Percentiles rank a stretch among this genome's conserved stretches.
Evolutionary conservation across 1,140 invertebrate genomes (phyloP).

Genomic region (Micrasema minimum): DNA sequence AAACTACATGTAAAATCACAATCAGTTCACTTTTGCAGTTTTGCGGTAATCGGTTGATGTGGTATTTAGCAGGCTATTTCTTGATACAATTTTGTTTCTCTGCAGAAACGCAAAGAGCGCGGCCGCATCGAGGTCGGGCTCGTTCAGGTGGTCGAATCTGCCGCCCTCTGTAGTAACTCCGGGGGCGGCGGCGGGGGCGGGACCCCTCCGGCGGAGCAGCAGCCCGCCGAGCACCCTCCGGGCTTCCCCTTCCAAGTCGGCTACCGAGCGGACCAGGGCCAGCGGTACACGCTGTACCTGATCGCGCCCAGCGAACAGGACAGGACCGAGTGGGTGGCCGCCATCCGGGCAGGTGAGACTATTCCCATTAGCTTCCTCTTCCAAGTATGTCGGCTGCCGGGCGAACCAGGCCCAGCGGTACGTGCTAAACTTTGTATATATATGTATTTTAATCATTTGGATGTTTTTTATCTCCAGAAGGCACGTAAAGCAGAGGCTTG

Average conservation of each 20-base stretch:
- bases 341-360: constrained; percentile 76
- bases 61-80: too few species aligned
- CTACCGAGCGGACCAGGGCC: constrained; percentile 73
- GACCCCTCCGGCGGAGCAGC: constrained; percentile 55
- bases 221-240: constrained; percentile 35
- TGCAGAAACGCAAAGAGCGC: constrained; percentile 81
- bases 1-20: too few species aligned
- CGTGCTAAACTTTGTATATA: too few species aligned
- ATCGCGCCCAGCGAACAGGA: constrained; percentile 77
- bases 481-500: too few species aligned
- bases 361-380: too few species aligned
- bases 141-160: constrained; percentile 81
- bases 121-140: constrained; percentile 79
- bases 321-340: constrained; percentile 80
- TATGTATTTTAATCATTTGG: too few species aligned
- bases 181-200: constrained; percentile 65
- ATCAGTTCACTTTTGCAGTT: too few species aligned
- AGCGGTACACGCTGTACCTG: constrained; percentile 82
- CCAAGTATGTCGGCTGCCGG: too few species aligned
- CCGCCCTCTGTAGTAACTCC: constrained; percentile 68
- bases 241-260: constrained; percentile 78
- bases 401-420: too few species aligned
- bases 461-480: too few species aligned
- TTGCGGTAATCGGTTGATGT: too few species aligned
- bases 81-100: too few species aligned